Percentiles rank a stretch among this genome's conserved stretches.
Evolutionary conservation across 2,888 invertebrate species (phyloP).

Genomic region (Ophioninae sp.): DNA sequence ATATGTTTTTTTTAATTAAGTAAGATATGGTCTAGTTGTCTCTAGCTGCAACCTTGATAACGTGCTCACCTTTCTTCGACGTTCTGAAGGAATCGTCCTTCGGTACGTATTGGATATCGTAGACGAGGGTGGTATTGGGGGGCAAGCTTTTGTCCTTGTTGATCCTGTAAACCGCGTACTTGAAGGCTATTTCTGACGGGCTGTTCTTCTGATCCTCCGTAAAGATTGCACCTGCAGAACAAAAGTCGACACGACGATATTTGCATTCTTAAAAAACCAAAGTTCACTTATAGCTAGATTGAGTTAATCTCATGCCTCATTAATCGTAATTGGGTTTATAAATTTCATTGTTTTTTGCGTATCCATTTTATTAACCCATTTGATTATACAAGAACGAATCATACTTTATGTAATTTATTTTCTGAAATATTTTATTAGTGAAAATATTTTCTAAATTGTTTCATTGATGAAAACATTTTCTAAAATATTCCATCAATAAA

Average conservation of each 20-base stretch:
- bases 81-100: conserved; percentile 95
- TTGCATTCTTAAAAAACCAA: not conserved
- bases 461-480: no score
- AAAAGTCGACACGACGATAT: conserved; percentile 33
- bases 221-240: conserved; percentile 92
- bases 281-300: not conserved
- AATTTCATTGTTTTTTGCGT: no score
- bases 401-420: no score
- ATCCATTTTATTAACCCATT: no score
- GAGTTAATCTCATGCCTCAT: not conserved
- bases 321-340: not conserved
- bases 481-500: no score
- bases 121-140: conserved; percentile 94
- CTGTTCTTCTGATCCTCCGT: conserved; percentile 94
- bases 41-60: not conserved
- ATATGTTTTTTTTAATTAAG: no score
- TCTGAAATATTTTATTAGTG: no score
- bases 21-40: not conserved
- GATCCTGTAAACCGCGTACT: conserved; percentile 96
- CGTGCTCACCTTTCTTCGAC: conserved; percentile 90
- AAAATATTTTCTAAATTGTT: no score
- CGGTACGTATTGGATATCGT: conserved; percentile 95
- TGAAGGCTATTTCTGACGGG: conserved; percentile 94
- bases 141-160: conserved; percentile 93
- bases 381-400: no score